Evolutionary conservation across 2,888 invertebrate species (phyloP).

Genomic region (Drosophila borealis): DNA sequence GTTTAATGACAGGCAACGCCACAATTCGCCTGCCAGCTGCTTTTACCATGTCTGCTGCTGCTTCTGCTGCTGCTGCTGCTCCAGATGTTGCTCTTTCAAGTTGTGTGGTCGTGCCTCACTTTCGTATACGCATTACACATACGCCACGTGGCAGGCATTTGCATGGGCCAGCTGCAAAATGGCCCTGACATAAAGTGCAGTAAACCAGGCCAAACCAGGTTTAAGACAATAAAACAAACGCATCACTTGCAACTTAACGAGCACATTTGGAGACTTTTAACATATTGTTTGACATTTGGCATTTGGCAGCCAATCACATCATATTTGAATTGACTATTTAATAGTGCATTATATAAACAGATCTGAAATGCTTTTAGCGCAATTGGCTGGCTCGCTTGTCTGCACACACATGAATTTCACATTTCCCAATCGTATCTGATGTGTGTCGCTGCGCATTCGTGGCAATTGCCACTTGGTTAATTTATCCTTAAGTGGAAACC

Average conservation of each 20-base stretch:
- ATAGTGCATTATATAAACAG: background rate
- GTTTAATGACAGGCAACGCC: conserved; percentile 66
- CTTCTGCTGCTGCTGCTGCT: conserved; percentile 12
- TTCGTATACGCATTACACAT: conserved; percentile 37
- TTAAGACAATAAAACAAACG: conserved; percentile 30
- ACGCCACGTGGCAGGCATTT: conserved; percentile 42
- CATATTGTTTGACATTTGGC: conserved; percentile 6
- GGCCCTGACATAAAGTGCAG: conserved; percentile 13
- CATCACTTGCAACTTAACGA: conserved; percentile 4
- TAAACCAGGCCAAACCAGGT: conserved; percentile 12
- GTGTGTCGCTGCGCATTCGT: conserved; percentile 4
- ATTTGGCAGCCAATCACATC: conserved; percentile 13
- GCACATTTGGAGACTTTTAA: background rate
- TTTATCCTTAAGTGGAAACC: conserved; percentile 57
- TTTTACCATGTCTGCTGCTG: background rate
- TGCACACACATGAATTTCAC: conserved; percentile 2
- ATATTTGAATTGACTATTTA: conserved; percentile 1
- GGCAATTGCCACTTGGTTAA: conserved; percentile 49
- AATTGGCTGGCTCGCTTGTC: conserved; percentile 15
- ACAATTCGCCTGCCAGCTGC: conserved; percentile 39
- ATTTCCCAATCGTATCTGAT: conserved; percentile 18
- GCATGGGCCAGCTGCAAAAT: conserved; percentile 21
- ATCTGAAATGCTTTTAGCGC: conserved; percentile 27
- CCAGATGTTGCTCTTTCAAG: conserved; percentile 61
- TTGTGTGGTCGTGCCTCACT: conserved; percentile 47